Base-by-base conservation (phyloP, 2,113 vertebrate species). In the Pycnonotus jocosus region DNA sequence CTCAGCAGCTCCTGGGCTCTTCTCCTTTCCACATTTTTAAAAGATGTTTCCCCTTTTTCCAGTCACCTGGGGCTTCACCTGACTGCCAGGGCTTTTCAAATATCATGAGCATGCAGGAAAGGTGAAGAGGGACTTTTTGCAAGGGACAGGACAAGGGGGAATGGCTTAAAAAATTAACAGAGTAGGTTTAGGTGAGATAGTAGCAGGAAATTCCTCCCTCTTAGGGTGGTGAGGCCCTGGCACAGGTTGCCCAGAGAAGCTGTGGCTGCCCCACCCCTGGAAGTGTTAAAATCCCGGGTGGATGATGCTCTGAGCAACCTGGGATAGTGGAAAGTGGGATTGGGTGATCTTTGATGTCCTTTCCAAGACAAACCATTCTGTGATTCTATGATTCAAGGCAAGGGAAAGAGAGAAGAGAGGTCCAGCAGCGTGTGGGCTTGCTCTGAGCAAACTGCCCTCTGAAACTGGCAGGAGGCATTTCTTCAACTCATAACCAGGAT, bases 381-480 rank as follows among this genome's bases (percentile, higher is more conserved):
- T 64, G 48, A 40, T 61, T 79, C 47, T 25, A 1, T 38, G 24
- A 56, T 22, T 57, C 16, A 71, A 78, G 22, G 25, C 7, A 20
- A 57, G 8, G 61, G 15, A 35, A 76, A 50, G 23, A n/a, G 45
- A 21, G 5, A 19, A 42, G 23, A 40, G 31, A 58, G 40, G 9
- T 9, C 7, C 31, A 37, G 13, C 12, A 50, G 42, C 5, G 3
- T 4, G 5, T 25, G 42, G 25, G 18, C 21, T 89, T 87, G 48
- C 82, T 85, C 91, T 86, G 88, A 66, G 44, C 50, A 92, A 45
- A 65, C 37, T 86, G 77, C 88, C 94, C 51, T 93, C 90, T 86
- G 61, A 91, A 81, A 81, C 22, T 87, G 61, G 47, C 42, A 69
- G 25, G 31, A 85, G 45, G 40, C 21, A 81, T 64, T 91, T 90